Conservation (phyloP, 2,113 vertebrate genomes). For the Nothoprocta perdicaria region DNA sequence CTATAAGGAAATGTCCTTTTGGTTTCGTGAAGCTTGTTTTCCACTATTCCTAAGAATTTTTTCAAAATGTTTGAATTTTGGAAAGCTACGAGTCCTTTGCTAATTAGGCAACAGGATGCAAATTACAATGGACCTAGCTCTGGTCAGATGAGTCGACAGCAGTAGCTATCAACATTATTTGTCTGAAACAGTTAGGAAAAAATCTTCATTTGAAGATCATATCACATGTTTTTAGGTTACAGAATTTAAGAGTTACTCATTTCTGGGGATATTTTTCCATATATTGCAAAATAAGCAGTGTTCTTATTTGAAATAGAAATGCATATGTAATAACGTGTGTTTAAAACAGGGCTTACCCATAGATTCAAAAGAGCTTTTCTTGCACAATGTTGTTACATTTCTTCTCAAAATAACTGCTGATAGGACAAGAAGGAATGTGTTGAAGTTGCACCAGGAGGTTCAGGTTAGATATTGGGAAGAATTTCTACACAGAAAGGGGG, state of each 20-base stretch:
- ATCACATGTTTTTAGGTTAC: neutral
- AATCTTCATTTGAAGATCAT: fast-evolving
- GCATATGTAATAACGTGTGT: neutral
- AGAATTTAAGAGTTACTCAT: neutral
- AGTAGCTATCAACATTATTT: neutral
- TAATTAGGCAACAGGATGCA: neutral
- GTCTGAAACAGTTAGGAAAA: neutral
- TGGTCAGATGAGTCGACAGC: neutral
- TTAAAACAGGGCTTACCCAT: neutral
- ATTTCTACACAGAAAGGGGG: too few species aligned
- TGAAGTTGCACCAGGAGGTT: too few species aligned
- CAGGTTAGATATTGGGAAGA: too few species aligned
- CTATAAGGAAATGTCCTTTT: neutral
- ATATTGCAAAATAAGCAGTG: neutral
- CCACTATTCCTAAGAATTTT: neutral
- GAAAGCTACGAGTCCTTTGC: neutral
- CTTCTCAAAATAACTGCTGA: too few species aligned
- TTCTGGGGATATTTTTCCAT: neutral
- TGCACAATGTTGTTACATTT: neutral
- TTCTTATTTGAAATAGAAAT: neutral
- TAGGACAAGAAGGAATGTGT: too few species aligned
- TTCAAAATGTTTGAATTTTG: neutral
- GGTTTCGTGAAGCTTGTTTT: neutral
- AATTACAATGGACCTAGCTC: neutral
- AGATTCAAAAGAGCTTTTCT: neutral